Evolutionary conservation across 2,797 vertebrate genomes (phyloP).

Genomic region (Manis pentadactyla): DNA sequence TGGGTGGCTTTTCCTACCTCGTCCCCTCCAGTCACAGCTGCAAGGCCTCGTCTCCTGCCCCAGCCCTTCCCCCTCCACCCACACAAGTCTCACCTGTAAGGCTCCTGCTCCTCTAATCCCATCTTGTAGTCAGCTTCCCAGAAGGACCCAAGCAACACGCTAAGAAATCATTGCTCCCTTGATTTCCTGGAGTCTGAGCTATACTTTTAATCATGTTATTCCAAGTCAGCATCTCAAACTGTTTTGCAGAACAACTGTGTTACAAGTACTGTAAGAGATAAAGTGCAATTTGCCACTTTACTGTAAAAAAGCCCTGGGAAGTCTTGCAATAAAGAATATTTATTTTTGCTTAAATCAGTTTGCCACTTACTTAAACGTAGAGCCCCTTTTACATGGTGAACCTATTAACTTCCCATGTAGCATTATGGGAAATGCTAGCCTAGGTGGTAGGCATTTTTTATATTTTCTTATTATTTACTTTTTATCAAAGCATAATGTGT

Average conservation of each 20-base stretch:
- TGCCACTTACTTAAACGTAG: neutral
- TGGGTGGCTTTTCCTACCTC: neutral
- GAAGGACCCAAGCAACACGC: neutral
- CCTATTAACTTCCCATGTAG: neutral
- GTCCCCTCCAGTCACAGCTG: too few species aligned
- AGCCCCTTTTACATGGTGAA: too few species aligned
- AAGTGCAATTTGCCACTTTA: neutral
- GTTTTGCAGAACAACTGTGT: neutral
- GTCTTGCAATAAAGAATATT: neutral
- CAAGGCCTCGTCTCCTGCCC: too few species aligned
- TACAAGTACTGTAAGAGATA: neutral
- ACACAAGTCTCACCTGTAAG: neutral
- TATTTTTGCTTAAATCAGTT: neutral
- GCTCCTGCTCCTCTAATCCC: neutral
- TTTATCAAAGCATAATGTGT: neutral
- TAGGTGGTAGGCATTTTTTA: neutral
- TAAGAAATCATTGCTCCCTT: neutral
- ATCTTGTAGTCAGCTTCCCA: neutral
- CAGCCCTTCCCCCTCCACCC: too few species aligned
- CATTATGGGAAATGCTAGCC: neutral
- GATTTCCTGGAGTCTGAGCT: neutral
- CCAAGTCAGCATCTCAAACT: neutral
- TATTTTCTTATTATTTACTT: neutral
- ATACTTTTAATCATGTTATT: neutral
- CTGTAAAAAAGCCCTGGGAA: neutral